A percentile compares a stretch with the other conserved stretches of the same genome.
These are phyloP conservation scores for Gymnocephalus cernua DNA, from an alignment of 2,113 vertebrate genomes.

Conservation along the genomic window DNA sequence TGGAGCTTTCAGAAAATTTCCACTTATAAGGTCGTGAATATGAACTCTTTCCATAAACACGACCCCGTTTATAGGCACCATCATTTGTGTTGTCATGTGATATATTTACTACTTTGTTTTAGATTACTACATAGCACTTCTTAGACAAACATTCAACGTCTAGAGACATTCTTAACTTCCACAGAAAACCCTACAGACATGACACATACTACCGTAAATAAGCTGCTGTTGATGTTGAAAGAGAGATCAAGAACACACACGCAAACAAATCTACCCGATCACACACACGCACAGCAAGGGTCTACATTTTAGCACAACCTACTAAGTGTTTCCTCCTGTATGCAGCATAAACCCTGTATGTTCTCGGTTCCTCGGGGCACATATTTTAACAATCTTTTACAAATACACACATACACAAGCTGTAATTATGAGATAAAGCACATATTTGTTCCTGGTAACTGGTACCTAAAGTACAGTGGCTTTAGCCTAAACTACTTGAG, in stretches of 20 bases:
- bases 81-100: too few relatives aligned
- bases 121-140: background rate
- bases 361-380: conserved; percentile 39
- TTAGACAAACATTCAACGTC: conserved; percentile 3
- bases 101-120: background rate
- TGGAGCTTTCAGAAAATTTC: too few relatives aligned
- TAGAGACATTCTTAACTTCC: conserved; percentile 5
- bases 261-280: background rate
- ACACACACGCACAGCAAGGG: background rate
- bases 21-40: too few relatives aligned
- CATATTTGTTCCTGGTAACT: conserved; percentile 47
- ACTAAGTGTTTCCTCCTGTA: conserved; percentile 13
- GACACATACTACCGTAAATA: background rate
- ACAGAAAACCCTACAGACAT: conserved; percentile 1
- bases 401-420: conserved; percentile 34
- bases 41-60: too few relatives aligned
- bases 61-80: too few relatives aligned
- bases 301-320: conserved; percentile 24
- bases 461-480: background rate
- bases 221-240: background rate
- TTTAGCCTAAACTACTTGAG: conserved; percentile 16
- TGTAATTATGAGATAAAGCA: conserved; percentile 62
- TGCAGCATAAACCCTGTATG: conserved; percentile 23
- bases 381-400: conserved; percentile 49
- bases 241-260: conserved; percentile 18